A percentile compares a stretch with the other conserved stretches of the same genome.
Conservation (phyloP, 2,113 vertebrate genomes). For the Lutjanus erythropterus region DNA sequence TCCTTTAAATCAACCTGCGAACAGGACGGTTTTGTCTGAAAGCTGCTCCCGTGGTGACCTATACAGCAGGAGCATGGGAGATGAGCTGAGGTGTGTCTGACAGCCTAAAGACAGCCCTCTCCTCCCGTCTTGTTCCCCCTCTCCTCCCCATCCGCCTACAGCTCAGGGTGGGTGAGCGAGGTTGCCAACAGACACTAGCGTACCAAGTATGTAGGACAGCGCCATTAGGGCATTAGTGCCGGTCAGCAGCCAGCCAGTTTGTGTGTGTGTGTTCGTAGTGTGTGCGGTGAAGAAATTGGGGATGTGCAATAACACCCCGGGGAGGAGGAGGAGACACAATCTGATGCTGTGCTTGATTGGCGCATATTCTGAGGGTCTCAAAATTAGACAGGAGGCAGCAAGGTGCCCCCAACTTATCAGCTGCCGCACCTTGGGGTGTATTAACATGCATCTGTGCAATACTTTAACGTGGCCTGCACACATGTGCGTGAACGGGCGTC, state of each 20-base stretch:
- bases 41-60: conserved; percentile 7
- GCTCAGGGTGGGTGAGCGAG: conserved; percentile 41
- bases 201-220: conserved; percentile 78
- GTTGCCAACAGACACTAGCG: conserved; percentile 71
- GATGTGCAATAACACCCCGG: conserved; percentile 56
- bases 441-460: background rate
- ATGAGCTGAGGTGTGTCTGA: conserved; percentile 25
- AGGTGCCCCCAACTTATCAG: conserved; percentile 41
- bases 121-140: conserved; percentile 49
- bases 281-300: conserved; percentile 43
- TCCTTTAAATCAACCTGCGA: too few species aligned
- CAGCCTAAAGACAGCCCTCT: conserved; percentile 36
- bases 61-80: background rate
- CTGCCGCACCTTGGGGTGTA: conserved; percentile 14
- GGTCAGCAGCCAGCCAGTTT: conserved; percentile 65
- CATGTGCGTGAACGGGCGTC: background rate
- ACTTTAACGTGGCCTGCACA: background rate
- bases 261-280: conserved; percentile 52
- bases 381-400: conserved; percentile 35
- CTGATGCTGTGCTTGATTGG: conserved; percentile 46
- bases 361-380: conserved; percentile 37
- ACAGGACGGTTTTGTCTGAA: background rate
- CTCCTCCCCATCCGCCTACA: conserved; percentile 40
- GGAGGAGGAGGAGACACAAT: conserved; percentile 40
- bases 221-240: conserved; percentile 80